Evolutionary conservation across 1,140 invertebrate species (phyloP).

Genomic region (Bathynomus jamesi): DNA sequence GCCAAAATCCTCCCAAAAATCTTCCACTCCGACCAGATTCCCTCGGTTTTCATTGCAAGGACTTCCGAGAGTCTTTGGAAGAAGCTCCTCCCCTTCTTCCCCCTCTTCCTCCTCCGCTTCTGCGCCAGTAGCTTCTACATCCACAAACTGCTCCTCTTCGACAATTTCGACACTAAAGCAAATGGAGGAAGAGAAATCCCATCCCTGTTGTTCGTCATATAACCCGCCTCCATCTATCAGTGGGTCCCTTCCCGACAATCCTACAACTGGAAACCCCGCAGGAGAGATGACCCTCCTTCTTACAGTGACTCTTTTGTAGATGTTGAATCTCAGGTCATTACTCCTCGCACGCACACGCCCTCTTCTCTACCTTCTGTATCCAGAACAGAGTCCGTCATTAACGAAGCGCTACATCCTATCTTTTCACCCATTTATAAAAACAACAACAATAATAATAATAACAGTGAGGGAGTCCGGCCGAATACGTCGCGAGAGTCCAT

Average conservation of each 20-base stretch:
- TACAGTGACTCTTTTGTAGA: neutral
- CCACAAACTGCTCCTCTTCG: neutral
- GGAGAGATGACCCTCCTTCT: neutral
- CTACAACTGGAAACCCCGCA: neutral
- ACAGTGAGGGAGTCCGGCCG: no score
- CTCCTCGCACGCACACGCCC: neutral
- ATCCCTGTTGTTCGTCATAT: neutral
- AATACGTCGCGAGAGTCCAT: no score
- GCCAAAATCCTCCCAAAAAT: neutral
- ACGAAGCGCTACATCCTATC: neutral
- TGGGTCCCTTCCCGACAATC: neutral
- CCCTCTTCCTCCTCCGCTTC: neutral
- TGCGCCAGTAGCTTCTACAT: neutral
- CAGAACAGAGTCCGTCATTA: neutral
- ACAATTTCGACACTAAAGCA: neutral
- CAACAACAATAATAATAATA: no score
- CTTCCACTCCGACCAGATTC: neutral
- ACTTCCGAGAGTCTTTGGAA: neutral
- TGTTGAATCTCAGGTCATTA: neutral
- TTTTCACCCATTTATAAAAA: neutral
- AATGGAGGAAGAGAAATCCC: no score
- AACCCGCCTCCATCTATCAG: no score
- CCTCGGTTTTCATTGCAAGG: neutral
- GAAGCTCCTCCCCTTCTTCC: neutral
- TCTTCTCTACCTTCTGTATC: neutral